Percentiles rank a stretch among this genome's conserved stretches.
Conservation (phyloP, 2,888 invertebrate species). For the Diploptera punctata region DNA sequence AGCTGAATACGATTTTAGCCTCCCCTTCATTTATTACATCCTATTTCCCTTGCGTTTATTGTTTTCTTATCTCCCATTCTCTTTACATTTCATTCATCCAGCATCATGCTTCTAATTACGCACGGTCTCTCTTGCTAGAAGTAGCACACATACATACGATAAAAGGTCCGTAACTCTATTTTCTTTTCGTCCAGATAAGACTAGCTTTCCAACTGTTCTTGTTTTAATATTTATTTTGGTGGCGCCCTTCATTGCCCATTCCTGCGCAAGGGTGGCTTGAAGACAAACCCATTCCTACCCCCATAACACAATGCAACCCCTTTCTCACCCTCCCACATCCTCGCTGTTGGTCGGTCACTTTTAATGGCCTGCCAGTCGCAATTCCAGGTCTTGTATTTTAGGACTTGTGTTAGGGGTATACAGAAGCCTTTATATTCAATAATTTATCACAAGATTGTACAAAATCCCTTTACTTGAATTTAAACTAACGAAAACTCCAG, state of each 20-base stretch:
- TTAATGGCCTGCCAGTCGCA: neutral
- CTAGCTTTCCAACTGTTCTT: neutral
- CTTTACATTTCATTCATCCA: neutral
- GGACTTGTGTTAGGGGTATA: neutral
- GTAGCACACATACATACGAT: neutral
- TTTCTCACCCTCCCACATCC: too few relatives aligned
- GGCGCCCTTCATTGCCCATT: slow-evolving; percentile 17
- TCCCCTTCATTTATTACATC: neutral
- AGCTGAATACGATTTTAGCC: neutral
- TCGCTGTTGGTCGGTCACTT: neutral
- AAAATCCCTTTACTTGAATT: too few relatives aligned
- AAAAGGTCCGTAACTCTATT: neutral
- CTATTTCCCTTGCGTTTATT: neutral
- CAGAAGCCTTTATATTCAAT: too few relatives aligned
- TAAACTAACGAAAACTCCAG: too few relatives aligned
- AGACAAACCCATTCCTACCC: neutral
- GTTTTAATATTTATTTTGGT: neutral
- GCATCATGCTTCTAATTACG: neutral
- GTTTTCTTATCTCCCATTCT: neutral
- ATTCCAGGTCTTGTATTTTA: neutral
- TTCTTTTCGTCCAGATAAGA: neutral
- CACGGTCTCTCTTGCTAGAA: neutral
- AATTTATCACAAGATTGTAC: too few relatives aligned
- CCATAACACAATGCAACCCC: neutral
- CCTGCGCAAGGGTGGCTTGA: too few relatives aligned